Base-by-base conservation (phyloP, 2,797 vertebrate genomes). In the Characodon lateralis region DNA sequence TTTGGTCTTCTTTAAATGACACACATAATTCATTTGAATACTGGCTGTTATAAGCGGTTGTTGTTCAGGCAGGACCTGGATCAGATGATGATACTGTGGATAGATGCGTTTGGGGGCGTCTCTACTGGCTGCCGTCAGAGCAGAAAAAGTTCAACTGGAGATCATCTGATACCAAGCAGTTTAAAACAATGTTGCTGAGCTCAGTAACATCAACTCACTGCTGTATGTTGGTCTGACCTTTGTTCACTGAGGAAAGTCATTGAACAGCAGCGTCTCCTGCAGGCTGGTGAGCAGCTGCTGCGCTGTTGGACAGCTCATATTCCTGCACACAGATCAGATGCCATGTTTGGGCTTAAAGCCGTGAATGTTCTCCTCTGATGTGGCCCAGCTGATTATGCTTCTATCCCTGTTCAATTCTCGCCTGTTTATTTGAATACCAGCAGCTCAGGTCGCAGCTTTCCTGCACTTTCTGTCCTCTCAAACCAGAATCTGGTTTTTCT, bases 271-370 rank as follows among this genome's bases (percentile, higher is more conserved):
- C 18, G 58, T 70, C 78, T 82, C 80, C 87, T 82, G 80, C 89
- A 81, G 78, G 84, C 78, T 14, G 81, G 81, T 8, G 72, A 86
- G 84, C 88, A 83, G 89, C 88, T 87, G 87, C 71, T 65, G 63
- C 16, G 78, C 76, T 85, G 81, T 82, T 72, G 82, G 50, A 77
- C 82, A 1, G 59, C 73, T 61, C 7, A 46, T 59, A 71, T 74
- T 85, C 59, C 72, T 77, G 1, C 86, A 79, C 78, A 28, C 78
- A 73, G 31, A 66, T 39, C 83, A 28, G 28, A 50, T 41, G 12
- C 46, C 50, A 59, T 26, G 50, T 76, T 69, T 58, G 83, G 77
- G 46, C 55, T 73, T 55, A 39, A 79, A 73, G 69, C 84, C 4
- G 5, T 74, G 74, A 86, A 83, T 79, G 77, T 61, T 77, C 28